Base-by-base conservation (phyloP, 1,140 invertebrate genomes). In the Brevipalpus yothersi region DNA sequence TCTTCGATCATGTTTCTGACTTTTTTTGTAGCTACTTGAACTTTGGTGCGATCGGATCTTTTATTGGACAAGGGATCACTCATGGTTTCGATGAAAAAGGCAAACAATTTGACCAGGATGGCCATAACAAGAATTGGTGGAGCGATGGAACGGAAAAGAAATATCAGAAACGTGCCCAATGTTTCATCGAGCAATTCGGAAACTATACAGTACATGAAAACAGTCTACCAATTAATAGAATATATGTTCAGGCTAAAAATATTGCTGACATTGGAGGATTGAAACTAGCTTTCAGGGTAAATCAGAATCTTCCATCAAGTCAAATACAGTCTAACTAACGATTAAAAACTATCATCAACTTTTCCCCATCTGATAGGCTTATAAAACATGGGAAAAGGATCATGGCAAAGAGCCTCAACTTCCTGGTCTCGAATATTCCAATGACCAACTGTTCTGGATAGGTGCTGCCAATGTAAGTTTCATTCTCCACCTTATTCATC, bases 61-160 rank as follows among this genome's bases (percentile, higher is more conserved):
- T 92, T 5, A 88, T 94, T 69, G 88, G 86, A 1, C 87, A 91
- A 67, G 87, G 93, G 75, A 86, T 94, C 53, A 91, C 86, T 0
- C 88, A 94, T 68, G 87, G 84, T 12, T 92, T 92, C 68, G 88
- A 92, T 71, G 86, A 90, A 69, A 80, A 85, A 68, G 75, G 65
- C 41, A 61, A 66, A 15, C 85, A 91, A 73, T 93, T 86, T 67
- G 86, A 93, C 70, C 82, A 84, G 61, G 78, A 86, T 55, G 90
- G 90, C 41, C 88, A 87, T 68, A 72, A 87, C 56, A 74, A 79
- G 1, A 79, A 86, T 60, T 94, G 88, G 86, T 96, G 91, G 87
- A 77, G 80, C 54, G 71, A 78, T 40, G 71, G 73, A 61, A 87
- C 84, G 0, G 82, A 83, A 63, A 72, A 78, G 56, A 77, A 78